Evolutionary conservation across 2,888 invertebrate species (phyloP).

Genomic region (Ditula angustiorana): DNA sequence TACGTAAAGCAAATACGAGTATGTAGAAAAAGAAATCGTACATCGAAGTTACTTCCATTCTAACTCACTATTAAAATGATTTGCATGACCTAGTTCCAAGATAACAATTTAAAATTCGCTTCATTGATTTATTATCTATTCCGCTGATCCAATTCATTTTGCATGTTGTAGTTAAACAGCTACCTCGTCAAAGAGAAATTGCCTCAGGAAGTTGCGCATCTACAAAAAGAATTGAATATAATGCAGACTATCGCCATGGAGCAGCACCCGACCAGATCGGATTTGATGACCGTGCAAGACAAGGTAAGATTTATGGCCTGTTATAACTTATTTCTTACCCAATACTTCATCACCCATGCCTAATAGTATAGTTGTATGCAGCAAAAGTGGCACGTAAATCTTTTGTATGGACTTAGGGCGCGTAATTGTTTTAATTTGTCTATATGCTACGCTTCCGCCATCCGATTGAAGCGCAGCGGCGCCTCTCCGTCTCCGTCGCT

Average conservation of each 20-base stretch:
- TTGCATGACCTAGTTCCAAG: constrained; percentile 28
- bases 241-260: constrained; percentile 89
- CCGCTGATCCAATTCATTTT: constrained; percentile 27
- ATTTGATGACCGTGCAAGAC: constrained; percentile 86
- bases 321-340: neutral
- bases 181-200: constrained; percentile 92
- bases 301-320: constrained; percentile 73
- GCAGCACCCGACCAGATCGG: constrained; percentile 87
- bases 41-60: neutral
- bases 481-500: too few relatives aligned
- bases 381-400: too few relatives aligned
- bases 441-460: too few relatives aligned
- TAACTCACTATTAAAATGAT: constrained; percentile 2
- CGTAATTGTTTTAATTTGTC: too few relatives aligned
- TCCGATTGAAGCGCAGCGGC: too few relatives aligned
- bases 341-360: too few relatives aligned
- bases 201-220: constrained; percentile 88
- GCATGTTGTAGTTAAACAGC: constrained; percentile 83
- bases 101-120: constrained; percentile 4
- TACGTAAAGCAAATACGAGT: neutral
- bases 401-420: too few relatives aligned
- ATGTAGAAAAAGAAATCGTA: neutral
- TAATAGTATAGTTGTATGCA: too few relatives aligned
- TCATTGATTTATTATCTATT: constrained; percentile 7
- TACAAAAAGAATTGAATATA: constrained; percentile 88